Base-by-base conservation (phyloP, 2,888 invertebrate genomes). In the Gryllus longicercus region DNA sequence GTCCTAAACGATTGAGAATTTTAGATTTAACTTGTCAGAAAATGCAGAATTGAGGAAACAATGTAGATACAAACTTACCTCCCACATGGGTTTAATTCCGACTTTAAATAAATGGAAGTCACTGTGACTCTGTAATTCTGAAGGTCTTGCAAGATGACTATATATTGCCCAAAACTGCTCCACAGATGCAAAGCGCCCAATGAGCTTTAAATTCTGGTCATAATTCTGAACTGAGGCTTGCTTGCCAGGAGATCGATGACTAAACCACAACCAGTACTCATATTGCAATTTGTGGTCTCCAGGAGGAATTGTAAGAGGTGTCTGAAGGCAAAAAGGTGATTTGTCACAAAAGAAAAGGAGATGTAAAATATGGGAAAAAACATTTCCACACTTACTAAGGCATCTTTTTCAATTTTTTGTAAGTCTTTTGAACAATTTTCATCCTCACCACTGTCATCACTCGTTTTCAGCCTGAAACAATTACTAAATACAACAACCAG, bases 21-120 rank as follows among this genome's bases (percentile, higher is more conserved):
- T 63, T 10, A 63, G 1, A 63, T 63, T 63, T 14, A 63, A 63
- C 11, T 63, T 18, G 3, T 63, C 8, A 5, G 14, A 14, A 18
- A 18, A 63, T n/a, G 4, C 63, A 18, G n/a, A 63, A 14, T 4
- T 16, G 14, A 18, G n/a, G 4, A n/a, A 5, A 63, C 14, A 63
- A 63, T 63, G 1, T 1, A 12, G 5, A 14, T 63, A 16, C 23
- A 2, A 16, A 84, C 87, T 85, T 63, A 91, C 92, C 88, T 99
- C 99, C 99, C 99, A 99, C 95, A 99, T 98, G 38, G 99, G 99
- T 87, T 97, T 96, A 85, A 99, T 98, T 84, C 98, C 99, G 85
- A 97, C 92, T 90, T 99, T 99, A 88, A 99, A 99, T 82, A 99
- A 91, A 88, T 98, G 98, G 85, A 98, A 93, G 88, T 99, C 98